Percentiles rank a stretch among this genome's conserved stretches.
phyloP scores from a whole-genome alignment of 2,113 vertebrate species.

The Tyto alba region DNA sequence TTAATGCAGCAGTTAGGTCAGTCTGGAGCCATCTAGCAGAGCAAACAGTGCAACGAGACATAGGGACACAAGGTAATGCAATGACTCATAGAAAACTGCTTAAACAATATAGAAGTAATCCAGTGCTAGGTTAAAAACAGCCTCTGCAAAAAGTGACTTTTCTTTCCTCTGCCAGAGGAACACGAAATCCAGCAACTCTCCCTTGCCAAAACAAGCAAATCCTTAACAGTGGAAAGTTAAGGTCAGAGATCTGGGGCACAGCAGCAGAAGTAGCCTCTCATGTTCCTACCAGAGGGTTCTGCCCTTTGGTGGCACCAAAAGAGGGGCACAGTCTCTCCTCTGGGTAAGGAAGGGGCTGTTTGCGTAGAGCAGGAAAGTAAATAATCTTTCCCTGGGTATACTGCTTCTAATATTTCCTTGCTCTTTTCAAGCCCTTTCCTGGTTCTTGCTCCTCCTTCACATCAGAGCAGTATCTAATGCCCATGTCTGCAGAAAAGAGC shows the following conservation, averaged over 20 bases:
- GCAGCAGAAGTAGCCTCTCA: not conserved
- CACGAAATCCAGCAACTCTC: not conserved
- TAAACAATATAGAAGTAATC: not conserved
- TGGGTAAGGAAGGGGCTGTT: not conserved
- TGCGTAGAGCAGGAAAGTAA: not conserved
- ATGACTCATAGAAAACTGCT: not conserved
- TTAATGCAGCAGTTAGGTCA: not conserved
- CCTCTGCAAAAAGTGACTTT: not conserved
- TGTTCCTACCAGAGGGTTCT: not conserved
- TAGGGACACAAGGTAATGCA: not conserved
- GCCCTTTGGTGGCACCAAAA: not conserved
- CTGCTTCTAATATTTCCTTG: not conserved
- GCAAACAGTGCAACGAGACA: not conserved
- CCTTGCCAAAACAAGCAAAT: not conserved
- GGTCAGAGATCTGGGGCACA: not conserved
- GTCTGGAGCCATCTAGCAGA: not conserved
- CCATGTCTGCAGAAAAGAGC: no score
- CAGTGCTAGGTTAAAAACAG: not conserved
- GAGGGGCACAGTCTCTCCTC: not conserved
- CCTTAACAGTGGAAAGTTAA: not conserved
- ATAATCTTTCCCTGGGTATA: not conserved
- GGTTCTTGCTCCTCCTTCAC: not conserved
- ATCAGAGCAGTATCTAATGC: not conserved
- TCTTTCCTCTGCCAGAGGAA: not conserved
- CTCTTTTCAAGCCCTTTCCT: not conserved